These are phyloP conservation scores for Saccostrea echinata DNA, from an alignment of 1,140 invertebrate genomes.

Conservation along the genomic window DNA sequence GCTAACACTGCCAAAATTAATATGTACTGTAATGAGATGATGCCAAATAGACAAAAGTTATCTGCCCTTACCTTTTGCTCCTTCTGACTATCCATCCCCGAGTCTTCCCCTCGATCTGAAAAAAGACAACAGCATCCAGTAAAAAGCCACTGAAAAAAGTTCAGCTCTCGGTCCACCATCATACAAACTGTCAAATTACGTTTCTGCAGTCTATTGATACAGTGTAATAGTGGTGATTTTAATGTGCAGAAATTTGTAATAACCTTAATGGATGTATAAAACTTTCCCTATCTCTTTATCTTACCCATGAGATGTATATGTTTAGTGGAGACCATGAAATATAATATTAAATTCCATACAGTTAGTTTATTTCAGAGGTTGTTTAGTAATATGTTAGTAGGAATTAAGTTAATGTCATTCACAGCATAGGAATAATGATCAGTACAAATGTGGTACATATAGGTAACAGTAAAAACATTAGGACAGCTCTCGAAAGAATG, in stretches of 20 bases:
- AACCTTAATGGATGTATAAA: slow-evolving; percentile 21
- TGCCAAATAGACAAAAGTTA: not conserved
- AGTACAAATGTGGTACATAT: not conserved
- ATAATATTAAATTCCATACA: not conserved
- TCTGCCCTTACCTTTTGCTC: slow-evolving; percentile 60
- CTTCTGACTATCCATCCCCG: slow-evolving; percentile 70
- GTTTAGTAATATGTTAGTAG: not conserved
- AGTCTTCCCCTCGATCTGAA: slow-evolving; percentile 71
- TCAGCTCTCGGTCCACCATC: not conserved
- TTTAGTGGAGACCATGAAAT: not conserved
- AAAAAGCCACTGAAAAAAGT: slow-evolving; percentile 2
- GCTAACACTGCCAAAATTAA: too few species aligned
- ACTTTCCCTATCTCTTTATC: slow-evolving; percentile 1
- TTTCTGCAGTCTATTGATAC: not conserved
- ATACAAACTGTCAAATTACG: not conserved
- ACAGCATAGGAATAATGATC: not conserved
- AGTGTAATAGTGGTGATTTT: not conserved
- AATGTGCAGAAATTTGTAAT: slow-evolving; percentile 27
- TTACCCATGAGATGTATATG: not conserved
- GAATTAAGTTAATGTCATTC: not conserved
- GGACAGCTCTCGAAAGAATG: too few species aligned
- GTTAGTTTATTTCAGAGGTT: not conserved
- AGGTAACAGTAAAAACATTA: too few species aligned
- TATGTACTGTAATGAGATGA: too few species aligned
- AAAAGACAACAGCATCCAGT: slow-evolving; percentile 46